Evolutionary conservation across 1,140 invertebrate genomes (phyloP).

Genomic region (Philotrypesis tridentata): DNA sequence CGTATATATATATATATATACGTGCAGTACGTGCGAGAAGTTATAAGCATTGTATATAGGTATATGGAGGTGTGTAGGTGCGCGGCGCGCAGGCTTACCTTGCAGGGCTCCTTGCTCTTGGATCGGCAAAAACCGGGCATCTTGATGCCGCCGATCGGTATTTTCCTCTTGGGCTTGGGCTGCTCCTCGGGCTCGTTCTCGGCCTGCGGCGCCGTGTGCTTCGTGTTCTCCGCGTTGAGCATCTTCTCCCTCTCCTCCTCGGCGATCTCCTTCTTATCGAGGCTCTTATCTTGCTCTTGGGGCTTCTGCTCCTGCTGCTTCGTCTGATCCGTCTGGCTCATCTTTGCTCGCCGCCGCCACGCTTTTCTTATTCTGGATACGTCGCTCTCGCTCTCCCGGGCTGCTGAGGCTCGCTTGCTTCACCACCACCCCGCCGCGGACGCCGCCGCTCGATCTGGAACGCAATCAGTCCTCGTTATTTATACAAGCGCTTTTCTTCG

Average conservation of each 20-base stretch:
- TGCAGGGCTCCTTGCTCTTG: constrained; percentile 82
- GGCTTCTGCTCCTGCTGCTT: constrained; percentile 21
- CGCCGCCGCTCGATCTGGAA: constrained; percentile 33
- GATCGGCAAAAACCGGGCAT: constrained; percentile 87
- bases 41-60: no score
- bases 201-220: constrained; percentile 64
- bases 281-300: constrained; percentile 72
- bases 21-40: no score
- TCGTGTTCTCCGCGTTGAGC: constrained; percentile 78
- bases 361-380: not conserved
- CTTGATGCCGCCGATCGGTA: constrained; percentile 87
- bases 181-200: constrained; percentile 73
- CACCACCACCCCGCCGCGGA: no score
- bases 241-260: constrained; percentile 82
- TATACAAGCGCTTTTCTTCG: constrained; percentile 21
- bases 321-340: constrained; percentile 42
- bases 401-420: not conserved
- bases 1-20: no score
- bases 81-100: constrained; percentile 65
- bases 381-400: not conserved
- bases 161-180: constrained; percentile 83
- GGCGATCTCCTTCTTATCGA: constrained; percentile 83
- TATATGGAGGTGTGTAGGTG: no score
- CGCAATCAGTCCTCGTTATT: constrained; percentile 26
- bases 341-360: no score